Evolutionary conservation across 2,888 invertebrate species (phyloP).

Genomic region (Dyspetes luteomarginatus): DNA sequence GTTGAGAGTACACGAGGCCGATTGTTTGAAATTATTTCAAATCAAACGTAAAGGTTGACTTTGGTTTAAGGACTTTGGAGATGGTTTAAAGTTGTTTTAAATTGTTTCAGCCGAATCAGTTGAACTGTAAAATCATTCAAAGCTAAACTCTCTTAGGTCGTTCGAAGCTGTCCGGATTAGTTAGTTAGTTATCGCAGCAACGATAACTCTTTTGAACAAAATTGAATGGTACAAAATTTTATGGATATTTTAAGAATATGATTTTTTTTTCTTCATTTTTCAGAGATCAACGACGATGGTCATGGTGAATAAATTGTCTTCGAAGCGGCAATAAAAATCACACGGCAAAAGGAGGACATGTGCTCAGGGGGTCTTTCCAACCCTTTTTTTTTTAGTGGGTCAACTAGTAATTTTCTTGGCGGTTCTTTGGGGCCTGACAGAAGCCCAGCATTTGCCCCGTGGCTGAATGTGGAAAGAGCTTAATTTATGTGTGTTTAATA

Average conservation of each 20-base stretch:
- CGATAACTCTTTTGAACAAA: too few species aligned
- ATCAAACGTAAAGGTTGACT: too few species aligned
- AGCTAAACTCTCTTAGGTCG: too few species aligned
- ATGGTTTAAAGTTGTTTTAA: too few species aligned
- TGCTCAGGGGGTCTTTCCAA: neutral
- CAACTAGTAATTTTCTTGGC: neutral
- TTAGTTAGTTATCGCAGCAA: too few species aligned
- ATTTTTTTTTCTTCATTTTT: neutral
- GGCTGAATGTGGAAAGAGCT: slow-evolving; percentile 36
- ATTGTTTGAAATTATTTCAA: too few species aligned
- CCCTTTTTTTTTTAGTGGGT: neutral
- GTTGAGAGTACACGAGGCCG: too few species aligned
- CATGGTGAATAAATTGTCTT: neutral
- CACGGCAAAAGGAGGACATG: neutral
- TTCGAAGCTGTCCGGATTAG: too few species aligned
- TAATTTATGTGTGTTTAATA: slow-evolving; percentile 63
- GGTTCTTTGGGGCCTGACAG: neutral
- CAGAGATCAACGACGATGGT: neutral
- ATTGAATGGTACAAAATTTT: neutral
- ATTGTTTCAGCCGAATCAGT: too few species aligned
- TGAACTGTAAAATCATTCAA: too few species aligned
- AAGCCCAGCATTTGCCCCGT: slow-evolving; percentile 16
- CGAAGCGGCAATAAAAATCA: neutral
- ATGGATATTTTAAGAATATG: neutral
- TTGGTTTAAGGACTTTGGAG: too few species aligned